phyloP scores from a whole-genome alignment of 2,113 vertebrate species.

The Gobius niger region DNA sequence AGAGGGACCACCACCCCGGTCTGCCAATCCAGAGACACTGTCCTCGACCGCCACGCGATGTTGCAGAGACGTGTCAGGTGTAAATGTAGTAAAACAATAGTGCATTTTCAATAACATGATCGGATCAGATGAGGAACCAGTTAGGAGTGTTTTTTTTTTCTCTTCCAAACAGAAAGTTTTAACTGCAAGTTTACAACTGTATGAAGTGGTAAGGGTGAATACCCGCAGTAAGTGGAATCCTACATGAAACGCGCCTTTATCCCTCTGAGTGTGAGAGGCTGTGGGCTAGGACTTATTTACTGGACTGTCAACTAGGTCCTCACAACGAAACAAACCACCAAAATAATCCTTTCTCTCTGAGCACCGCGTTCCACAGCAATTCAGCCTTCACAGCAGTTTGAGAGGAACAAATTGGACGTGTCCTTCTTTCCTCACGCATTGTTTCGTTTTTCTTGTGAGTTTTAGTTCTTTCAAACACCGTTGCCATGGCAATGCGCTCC shows the following conservation, averaged over 20 bases:
- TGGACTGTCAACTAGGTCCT: conserved; percentile 20
- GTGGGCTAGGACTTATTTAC: conserved; percentile 50
- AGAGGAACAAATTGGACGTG: conserved; percentile 44
- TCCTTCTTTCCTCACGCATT: conserved; percentile 37
- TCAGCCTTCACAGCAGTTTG: conserved; percentile 21
- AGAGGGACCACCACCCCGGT: too few species aligned
- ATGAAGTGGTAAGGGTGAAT: conserved; percentile 1
- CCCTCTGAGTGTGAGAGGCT: conserved; percentile 30
- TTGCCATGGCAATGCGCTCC: conserved; percentile 71
- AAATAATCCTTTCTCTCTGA: neutral
- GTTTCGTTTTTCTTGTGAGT: conserved; percentile 7
- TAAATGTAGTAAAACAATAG: too few species aligned
- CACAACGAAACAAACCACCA: conserved; percentile 10
- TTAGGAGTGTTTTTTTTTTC: too few species aligned
- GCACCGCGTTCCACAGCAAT: neutral
- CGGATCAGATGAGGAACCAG: too few species aligned
- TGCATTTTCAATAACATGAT: too few species aligned
- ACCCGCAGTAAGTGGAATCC: neutral
- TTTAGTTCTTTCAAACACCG: conserved; percentile 50
- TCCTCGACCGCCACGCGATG: too few species aligned
- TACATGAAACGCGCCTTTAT: conserved; percentile 45
- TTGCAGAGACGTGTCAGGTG: too few species aligned
- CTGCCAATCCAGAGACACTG: too few species aligned
- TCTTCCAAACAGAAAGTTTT: too few species aligned
- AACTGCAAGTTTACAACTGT: too few species aligned